Percentiles rank a stretch among this genome's conserved stretches.
Conservation (phyloP, 37 sponge, comb jelly and placozoan genomes). For the Axinella damicornis region DNA sequence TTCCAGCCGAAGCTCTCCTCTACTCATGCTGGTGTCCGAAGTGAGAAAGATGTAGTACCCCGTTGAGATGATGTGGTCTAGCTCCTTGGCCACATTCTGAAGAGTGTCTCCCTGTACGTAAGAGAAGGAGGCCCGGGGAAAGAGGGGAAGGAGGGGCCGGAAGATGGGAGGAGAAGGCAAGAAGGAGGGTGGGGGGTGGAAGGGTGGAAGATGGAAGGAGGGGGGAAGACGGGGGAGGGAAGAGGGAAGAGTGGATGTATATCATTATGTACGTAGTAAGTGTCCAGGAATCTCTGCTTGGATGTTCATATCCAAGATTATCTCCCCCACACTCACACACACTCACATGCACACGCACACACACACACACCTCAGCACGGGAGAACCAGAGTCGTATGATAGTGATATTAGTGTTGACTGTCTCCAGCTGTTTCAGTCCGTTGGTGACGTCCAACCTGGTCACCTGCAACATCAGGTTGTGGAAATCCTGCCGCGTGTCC, state of each 20-base stretch:
- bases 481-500: conserved; percentile 58
- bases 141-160: neutral
- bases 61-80: conserved; percentile 72
- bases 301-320: neutral
- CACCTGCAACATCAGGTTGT: conserved; percentile 61
- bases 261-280: conserved; percentile 58
- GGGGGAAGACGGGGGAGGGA: no score
- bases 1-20: neutral
- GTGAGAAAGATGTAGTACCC: conserved; percentile 75
- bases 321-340: conserved; percentile 33
- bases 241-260: conserved; percentile 62
- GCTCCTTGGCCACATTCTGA: conserved; percentile 85
- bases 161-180: neutral
- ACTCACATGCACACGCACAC: no score
- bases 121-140: neutral
- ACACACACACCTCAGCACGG: conserved; percentile 71
- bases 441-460: conserved; percentile 33
- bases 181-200: neutral
- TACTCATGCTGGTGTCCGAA: neutral
- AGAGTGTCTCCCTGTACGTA: conserved; percentile 82
- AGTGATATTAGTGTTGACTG: conserved; percentile 79
- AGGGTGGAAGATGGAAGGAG: neutral
- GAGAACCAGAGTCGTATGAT: conserved; percentile 84
- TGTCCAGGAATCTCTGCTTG: no score
- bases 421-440: conserved; percentile 70